phyloP scores from a whole-genome alignment of 2,113 vertebrate genomes.

The Pterocles orientalis region DNA sequence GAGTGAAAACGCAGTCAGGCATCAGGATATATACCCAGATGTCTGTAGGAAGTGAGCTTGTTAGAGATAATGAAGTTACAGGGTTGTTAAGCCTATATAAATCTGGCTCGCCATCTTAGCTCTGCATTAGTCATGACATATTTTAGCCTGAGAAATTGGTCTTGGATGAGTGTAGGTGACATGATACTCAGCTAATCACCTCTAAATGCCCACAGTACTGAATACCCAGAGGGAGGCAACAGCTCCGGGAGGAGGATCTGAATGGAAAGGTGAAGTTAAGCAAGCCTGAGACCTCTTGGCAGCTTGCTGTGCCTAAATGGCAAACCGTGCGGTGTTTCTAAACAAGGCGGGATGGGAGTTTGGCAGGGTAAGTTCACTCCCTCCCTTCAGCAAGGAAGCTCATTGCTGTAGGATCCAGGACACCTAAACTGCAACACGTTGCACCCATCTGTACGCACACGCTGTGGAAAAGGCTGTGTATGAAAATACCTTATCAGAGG shows the following conservation, averaged over 20 bases:
- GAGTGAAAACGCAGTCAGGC: neutral
- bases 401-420: neutral
- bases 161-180: neutral
- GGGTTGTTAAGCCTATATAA: neutral
- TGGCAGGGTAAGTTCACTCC: neutral
- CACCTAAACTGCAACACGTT: neutral
- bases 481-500: neutral
- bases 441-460: neutral
- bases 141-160: slow-evolving; percentile 9
- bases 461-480: neutral
- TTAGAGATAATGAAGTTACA: slow-evolving; percentile 1
- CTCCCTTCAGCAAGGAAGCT: neutral
- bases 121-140: neutral
- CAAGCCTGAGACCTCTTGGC: neutral
- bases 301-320: neutral
- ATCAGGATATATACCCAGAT: neutral
- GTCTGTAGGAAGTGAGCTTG: neutral
- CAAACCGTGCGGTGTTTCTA: neutral
- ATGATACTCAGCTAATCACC: neutral
- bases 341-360: neutral
- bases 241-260: neutral
- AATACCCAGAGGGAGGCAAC: neutral
- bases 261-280: neutral
- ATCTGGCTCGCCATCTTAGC: neutral
- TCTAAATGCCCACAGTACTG: neutral